Evolutionary conservation across 1,140 invertebrate species (phyloP), one percentile per base, ranked within the genome.

Genomic region (Hydropsyche tenuis): DNA sequence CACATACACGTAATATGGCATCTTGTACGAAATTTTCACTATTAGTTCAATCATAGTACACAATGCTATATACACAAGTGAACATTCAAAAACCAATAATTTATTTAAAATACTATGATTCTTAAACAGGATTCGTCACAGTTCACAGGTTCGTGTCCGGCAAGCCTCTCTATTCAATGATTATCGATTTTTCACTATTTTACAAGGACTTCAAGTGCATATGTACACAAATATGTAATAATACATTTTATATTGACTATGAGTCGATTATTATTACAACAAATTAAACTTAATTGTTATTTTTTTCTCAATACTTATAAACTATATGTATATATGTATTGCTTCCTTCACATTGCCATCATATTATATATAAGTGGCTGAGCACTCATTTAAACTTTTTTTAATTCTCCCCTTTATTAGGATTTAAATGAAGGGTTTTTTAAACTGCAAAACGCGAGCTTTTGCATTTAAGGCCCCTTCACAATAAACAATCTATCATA

Each of bases 311-410:
- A 53, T 30, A 63, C 72, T 76, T 77, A 70, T 25, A 11, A 14
- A 11, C 69, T 77, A 77, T 65, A 70, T 77, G 69, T 48, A 48
- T 53, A 74, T 75, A 75, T 74, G 64, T 76, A 77, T 77, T 77
- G 76, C 76, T 77, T 77, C 66, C 76, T 71, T 77, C 73, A 69
- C 73, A 77, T 77, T 77, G 76, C 73, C 76, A 63, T 77, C 48
- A 56, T 70, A 37, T 70, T 45, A 37, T 9, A 37, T 37, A 37
- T 56, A 48, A 68, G 20, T 68, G 20, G 56, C 42, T 48, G 23
- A 68, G 65, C 65, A 68, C 42, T 68, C 23, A 4, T 37, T 37
- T 23, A 20, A 60, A 60, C 23, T 53, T 22, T 25, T 18, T 16
- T 22, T 14, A 60, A 20, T 60, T 60, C 56, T 60, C 23, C 56